Base-by-base conservation (phyloP, 2,888 invertebrate species). In the Geotrupes spiniger region DNA sequence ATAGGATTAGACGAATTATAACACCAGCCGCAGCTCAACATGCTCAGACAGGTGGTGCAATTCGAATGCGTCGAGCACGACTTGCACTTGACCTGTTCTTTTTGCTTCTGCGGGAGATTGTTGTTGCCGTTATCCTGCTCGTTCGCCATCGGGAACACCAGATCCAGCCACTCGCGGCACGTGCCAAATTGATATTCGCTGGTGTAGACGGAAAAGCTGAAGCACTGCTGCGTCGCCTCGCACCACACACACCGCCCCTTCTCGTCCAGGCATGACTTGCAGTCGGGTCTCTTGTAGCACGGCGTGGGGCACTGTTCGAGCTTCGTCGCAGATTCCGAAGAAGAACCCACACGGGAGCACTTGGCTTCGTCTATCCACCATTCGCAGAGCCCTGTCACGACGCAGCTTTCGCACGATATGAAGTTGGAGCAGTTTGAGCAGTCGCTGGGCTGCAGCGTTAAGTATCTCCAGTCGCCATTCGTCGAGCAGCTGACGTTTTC, bases 1-100 rank as follows among this genome's bases (percentile, higher is more conserved):
- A 90, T 91, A 0, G 94, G 94, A 74, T 95, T 93, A 42, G 87
- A 86, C 14, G 83, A 76, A 59, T 89, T 89, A 65, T 91, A 91
- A 69, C 94, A 94, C 96, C 96, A 96, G 4, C 96, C 96, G 73
- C 96, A 96, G 50, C 90, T 89, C 61, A 93, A 79, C 11, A 89
- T 85, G 44, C 84, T 81, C 53, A 95, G 74, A 66, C 95, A 95
- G 3, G 83, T 78, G 1, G 87, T 81, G 65, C 92, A 92, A 63
- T 89, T 87, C 0, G 76, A 74, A 64, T 88, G 85, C 16, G 84
- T 80, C 17, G 82, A 80, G 65, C 92, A 92, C 0, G 88, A 83
- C 65, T 90, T 89, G 68, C 92, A 92, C 65, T 89, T 86, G 54
- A 85, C 85, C 27, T 78, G 72, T 33, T 65, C 61, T 51, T 66